phyloP scores from a whole-genome alignment of 2,888 invertebrate genomes.

The Tachina fera region DNA sequence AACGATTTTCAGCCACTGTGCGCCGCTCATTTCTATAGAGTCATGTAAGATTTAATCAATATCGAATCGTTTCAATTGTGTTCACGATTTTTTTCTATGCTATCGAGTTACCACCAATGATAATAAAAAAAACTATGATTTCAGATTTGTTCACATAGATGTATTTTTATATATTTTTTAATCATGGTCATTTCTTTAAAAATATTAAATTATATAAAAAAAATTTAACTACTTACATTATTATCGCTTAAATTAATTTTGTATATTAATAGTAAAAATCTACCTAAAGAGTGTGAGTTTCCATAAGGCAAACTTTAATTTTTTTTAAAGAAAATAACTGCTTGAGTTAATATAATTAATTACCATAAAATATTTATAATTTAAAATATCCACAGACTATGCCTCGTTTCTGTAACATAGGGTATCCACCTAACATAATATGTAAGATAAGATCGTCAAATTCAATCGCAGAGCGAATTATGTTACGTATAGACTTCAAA shows the following conservation, averaged over 20 bases:
- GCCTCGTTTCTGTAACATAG: no score
- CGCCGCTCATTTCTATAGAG: no score
- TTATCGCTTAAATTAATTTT: conserved; percentile 49
- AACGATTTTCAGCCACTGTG: no score
- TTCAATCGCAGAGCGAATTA: no score
- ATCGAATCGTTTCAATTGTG: no score
- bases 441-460: no score
- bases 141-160: not conserved
- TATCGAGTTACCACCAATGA: no score
- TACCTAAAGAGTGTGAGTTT: not conserved
- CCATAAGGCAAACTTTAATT: not conserved
- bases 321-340: not conserved
- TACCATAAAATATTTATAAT: conserved; percentile 27
- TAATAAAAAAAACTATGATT: not conserved
- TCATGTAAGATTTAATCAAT: no score
- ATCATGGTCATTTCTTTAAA: conserved; percentile 33
- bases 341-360: not conserved
- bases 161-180: not conserved
- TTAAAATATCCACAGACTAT: conserved; percentile 24
- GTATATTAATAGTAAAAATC: not conserved
- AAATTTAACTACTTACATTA: conserved; percentile 61
- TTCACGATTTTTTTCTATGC: no score
- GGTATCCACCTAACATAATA: no score
- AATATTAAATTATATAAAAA: conserved; percentile 43
- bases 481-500: no score